Percentiles rank a stretch among this genome's conserved stretches.
Evolutionary conservation across 2,888 invertebrate species (phyloP).

Genomic region (Abscondita cerata): DNA sequence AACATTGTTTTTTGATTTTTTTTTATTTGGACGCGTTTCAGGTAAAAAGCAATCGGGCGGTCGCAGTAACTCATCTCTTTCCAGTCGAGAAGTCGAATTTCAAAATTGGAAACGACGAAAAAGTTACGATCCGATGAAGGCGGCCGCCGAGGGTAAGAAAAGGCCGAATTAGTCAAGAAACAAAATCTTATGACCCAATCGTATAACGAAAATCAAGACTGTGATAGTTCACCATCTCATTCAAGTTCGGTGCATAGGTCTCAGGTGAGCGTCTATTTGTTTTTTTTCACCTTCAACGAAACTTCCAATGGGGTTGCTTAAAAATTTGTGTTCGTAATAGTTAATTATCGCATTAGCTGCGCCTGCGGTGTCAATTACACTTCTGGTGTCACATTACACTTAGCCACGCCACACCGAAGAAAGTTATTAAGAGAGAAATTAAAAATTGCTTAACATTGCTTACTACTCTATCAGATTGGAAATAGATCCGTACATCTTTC

Average conservation of each 20-base stretch:
- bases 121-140: slow-evolving; percentile 94
- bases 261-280: slow-evolving; percentile 47
- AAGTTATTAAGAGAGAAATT: no score
- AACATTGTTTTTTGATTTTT: background rate
- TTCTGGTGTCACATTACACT: no score
- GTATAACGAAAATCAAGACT: slow-evolving; percentile 52
- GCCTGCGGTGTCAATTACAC: no score
- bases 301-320: no score
- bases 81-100: slow-evolving; percentile 82
- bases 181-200: slow-evolving; percentile 56
- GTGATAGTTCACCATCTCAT: slow-evolving; percentile 59
- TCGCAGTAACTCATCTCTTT: slow-evolving; percentile 73
- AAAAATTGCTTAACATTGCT: no score
- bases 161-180: slow-evolving; percentile 64
- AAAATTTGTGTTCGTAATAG: no score
- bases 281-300: no score
- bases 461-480: no score
- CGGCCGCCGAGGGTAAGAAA: slow-evolving; percentile 86
- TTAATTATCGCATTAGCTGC: no score
- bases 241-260: slow-evolving; percentile 59
- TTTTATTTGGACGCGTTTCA: slow-evolving; percentile 42
- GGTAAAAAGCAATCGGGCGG: slow-evolving; percentile 67
- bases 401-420: no score
- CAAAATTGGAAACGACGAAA: slow-evolving; percentile 96
- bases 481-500: no score